These are phyloP conservation scores for Drosophila peninsularis DNA, from an alignment of 2,888 invertebrate species.

Conservation along the genomic window DNA sequence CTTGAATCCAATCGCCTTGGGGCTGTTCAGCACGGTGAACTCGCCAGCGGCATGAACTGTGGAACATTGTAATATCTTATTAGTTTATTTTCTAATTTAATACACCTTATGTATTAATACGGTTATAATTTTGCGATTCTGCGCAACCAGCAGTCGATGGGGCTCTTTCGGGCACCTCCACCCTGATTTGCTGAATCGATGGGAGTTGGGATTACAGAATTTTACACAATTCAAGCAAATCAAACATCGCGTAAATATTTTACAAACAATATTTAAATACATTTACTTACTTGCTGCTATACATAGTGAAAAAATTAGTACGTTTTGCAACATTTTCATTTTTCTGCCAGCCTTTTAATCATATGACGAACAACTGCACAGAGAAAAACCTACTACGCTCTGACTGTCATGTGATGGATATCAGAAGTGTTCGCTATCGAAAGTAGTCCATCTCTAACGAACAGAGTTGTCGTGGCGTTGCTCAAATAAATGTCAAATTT, in stretches of 20 bases:
- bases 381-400: conserved; percentile 64
- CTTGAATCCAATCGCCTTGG: conserved; percentile 89
- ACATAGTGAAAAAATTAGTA: conserved; percentile 79
- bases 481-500: not conserved
- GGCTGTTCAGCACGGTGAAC: conserved; percentile 89
- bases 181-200: conserved; percentile 40
- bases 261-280: not conserved
- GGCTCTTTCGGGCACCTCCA: conserved; percentile 16
- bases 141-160: conserved; percentile 48
- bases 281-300: conserved; percentile 83
- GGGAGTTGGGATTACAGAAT: conserved; percentile 16
- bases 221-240: conserved; percentile 18
- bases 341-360: conserved; percentile 78
- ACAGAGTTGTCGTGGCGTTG: conserved; percentile 17
- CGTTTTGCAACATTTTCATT: conserved; percentile 81
- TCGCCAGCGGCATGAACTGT: conserved; percentile 85
- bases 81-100: not conserved
- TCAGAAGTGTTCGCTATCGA: conserved; percentile 42
- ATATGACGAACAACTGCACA: conserved; percentile 83
- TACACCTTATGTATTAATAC: not conserved
- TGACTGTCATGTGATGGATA: conserved; percentile 76
- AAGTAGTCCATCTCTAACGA: conserved; percentile 21
- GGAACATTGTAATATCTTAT: not conserved
- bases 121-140: conserved; percentile 30
- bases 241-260: not conserved